Evolutionary conservation across 2,797 vertebrate species (phyloP).

Genomic region (Peromyscus aztecus): DNA sequence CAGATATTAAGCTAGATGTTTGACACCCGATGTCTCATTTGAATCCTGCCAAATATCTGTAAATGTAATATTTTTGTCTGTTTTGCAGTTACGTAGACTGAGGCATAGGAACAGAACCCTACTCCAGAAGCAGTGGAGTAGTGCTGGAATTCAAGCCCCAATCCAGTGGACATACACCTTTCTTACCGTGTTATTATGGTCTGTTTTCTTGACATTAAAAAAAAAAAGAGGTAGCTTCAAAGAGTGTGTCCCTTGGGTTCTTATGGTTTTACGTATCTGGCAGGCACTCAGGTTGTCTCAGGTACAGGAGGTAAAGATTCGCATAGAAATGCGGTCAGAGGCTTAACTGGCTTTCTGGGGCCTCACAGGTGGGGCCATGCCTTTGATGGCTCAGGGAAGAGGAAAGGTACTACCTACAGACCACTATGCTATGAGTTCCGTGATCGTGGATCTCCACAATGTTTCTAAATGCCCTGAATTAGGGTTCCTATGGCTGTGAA

Average conservation of each 20-base stretch:
- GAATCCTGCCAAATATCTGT: slow-evolving; percentile 38
- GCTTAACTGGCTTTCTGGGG: neutral
- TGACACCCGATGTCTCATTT: neutral
- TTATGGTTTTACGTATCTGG: slow-evolving; percentile 69
- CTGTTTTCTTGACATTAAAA: slow-evolving; percentile 34
- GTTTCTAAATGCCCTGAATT: neutral
- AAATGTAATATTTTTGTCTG: neutral
- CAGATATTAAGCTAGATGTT: neutral
- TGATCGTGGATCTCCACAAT: slow-evolving; percentile 46
- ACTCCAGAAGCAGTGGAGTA: neutral
- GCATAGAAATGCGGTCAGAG: slow-evolving; percentile 53
- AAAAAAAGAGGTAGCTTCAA: neutral
- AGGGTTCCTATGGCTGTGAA: neutral
- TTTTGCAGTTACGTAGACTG: slow-evolving; percentile 36
- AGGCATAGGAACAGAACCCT: neutral
- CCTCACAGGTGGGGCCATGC: neutral
- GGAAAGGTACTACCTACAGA: neutral
- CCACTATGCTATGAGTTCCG: slow-evolving; percentile 13
- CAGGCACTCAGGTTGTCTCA: slow-evolving; percentile 65
- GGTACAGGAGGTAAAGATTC: slow-evolving; percentile 24
- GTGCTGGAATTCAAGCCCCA: slow-evolving; percentile 55
- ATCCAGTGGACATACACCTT: neutral
- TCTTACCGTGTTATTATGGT: neutral
- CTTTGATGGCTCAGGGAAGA: neutral
- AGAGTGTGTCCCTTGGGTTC: slow-evolving; percentile 26